Percentiles rank a stretch among this genome's conserved stretches.
Conservation (phyloP, 2,888 invertebrate genomes). For the Belgica antarctica region DNA sequence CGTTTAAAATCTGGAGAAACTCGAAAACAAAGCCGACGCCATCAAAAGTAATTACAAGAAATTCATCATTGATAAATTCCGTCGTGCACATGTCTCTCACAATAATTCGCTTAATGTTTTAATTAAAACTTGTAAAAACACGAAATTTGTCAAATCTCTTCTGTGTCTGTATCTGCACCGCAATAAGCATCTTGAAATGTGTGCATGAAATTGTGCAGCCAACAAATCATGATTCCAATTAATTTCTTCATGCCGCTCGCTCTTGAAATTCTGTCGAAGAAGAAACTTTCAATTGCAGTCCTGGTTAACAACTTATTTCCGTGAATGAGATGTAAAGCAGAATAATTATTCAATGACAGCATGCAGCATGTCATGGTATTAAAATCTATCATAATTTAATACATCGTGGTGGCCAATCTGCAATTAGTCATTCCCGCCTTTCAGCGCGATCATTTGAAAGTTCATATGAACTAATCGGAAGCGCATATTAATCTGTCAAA, state of each 20-base stretch:
- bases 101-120: slow-evolving; percentile 3
- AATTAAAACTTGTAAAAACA: background rate
- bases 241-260: background rate
- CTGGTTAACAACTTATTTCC: slow-evolving; percentile 24
- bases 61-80: background rate
- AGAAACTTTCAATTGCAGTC: slow-evolving; percentile 16
- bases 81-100: background rate
- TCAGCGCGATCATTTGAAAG: background rate
- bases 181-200: slow-evolving; percentile 7
- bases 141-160: slow-evolving; percentile 1
- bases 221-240: slow-evolving; percentile 15
- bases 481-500: no score
- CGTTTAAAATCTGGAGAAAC: background rate
- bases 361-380: background rate
- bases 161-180: background rate
- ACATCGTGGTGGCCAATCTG: background rate
- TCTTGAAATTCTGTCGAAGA: background rate
- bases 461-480: slow-evolving; percentile 16
- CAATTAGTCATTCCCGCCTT: slow-evolving; percentile 6
- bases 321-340: slow-evolving; percentile 16
- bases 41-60: background rate
- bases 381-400: slow-evolving; percentile 13
- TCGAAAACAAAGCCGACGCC: background rate
- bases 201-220: background rate
- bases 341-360: slow-evolving; percentile 7